These are phyloP conservation scores for Diplolepis rosae DNA, from an alignment of 2,888 invertebrate genomes.

Conservation along the genomic window DNA sequence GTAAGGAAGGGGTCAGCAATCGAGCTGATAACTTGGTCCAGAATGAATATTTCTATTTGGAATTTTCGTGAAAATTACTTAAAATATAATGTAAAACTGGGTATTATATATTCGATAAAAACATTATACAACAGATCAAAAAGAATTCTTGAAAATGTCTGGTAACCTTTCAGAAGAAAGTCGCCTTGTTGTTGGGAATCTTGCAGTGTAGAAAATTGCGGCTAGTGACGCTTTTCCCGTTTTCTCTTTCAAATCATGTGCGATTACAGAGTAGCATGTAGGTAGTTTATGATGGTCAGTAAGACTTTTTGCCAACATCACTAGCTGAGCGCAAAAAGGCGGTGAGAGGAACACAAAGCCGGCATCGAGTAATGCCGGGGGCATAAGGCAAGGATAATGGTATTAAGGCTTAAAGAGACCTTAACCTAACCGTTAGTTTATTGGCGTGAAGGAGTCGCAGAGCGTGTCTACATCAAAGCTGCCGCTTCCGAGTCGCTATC, in stretches of 20 bases:
- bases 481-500: conserved; percentile 63
- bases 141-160: no score
- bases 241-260: conserved; percentile 25
- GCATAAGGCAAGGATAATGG: conserved; percentile 65
- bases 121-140: no score
- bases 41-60: no score
- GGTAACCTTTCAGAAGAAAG: no score
- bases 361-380: conserved; percentile 35
- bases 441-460: conserved; percentile 71
- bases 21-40: no score
- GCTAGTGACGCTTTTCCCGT: conserved; percentile 24
- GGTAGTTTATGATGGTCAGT: conserved; percentile 22
- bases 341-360: conserved; percentile 36
- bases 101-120: no score
- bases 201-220: neutral
- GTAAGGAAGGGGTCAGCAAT: no score
- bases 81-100: no score
- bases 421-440: conserved; percentile 71
- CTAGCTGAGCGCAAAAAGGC: conserved; percentile 20
- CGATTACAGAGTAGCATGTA: conserved; percentile 61
- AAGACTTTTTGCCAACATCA: conserved; percentile 8
- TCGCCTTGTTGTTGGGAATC: neutral
- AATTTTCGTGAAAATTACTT: no score
- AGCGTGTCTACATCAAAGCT: conserved; percentile 71
- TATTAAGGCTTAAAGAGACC: conserved; percentile 70